phyloP scores from a whole-genome alignment of 2,797 vertebrate species.

The Nothura maculosa region DNA sequence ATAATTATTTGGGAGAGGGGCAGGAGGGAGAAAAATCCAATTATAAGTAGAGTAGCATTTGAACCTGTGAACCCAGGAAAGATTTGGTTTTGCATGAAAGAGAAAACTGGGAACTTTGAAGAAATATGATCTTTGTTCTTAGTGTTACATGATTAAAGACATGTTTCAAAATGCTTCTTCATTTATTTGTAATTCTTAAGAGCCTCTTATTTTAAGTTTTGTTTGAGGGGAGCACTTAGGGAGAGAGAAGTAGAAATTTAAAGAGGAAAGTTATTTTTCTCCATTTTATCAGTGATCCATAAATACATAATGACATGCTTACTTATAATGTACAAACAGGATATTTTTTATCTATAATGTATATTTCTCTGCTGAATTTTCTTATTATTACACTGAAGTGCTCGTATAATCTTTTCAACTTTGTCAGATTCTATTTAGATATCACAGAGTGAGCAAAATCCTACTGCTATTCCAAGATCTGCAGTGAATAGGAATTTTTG shows the following conservation, averaged over 20 bases:
- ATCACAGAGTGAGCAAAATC: neutral
- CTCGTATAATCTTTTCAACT: slow-evolving; percentile 5
- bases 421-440: slow-evolving; percentile 41
- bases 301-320: neutral
- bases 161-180: slow-evolving; percentile 14
- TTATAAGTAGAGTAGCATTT: neutral
- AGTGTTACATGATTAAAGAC: slow-evolving; percentile 18
- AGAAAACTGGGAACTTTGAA: neutral
- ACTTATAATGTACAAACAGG: neutral
- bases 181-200: neutral
- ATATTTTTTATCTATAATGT: neutral
- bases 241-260: neutral
- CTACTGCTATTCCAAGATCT: neutral
- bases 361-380: neutral
- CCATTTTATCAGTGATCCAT: neutral
- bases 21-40: neutral
- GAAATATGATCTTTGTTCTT: slow-evolving; percentile 26
- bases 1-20: neutral
- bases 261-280: neutral
- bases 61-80: neutral
- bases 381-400: neutral
- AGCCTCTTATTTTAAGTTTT: neutral
- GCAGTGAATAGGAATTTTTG: neutral
- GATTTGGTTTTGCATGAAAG: neutral
- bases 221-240: neutral